Conservation (phyloP, 1,140 invertebrate genomes). For the Cryptotermes secundus region DNA sequence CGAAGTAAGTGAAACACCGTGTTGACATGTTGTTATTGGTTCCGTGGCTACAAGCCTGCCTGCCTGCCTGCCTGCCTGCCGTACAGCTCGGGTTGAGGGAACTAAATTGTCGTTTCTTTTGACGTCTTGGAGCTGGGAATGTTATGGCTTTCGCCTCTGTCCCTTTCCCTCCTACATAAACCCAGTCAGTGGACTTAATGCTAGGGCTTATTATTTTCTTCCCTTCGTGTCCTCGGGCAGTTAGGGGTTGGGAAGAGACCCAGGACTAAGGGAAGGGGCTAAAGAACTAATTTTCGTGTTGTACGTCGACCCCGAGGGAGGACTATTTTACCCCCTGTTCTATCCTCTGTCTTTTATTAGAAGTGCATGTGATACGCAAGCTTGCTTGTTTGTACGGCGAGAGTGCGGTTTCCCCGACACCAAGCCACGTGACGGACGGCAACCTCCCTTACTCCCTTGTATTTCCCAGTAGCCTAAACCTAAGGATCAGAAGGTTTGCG, state of each 20-base stretch:
- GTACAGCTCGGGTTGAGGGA: background rate
- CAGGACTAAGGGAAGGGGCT: background rate
- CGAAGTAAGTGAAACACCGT: too few relatives aligned
- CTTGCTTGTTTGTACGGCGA: background rate
- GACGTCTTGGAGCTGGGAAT: background rate
- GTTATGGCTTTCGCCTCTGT: background rate
- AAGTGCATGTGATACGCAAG: background rate
- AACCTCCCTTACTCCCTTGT: background rate
- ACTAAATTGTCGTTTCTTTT: background rate
- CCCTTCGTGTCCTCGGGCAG: constrained; percentile 2
- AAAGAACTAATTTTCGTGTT: constrained; percentile 18
- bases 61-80: too few relatives aligned
- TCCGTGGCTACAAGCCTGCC: background rate
- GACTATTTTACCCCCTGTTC: background rate
- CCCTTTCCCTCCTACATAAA: background rate
- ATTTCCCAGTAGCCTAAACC: background rate
- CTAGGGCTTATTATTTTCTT: background rate
- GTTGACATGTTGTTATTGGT: constrained; percentile 11
- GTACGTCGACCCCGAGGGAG: background rate
- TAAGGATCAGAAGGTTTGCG: too few relatives aligned
- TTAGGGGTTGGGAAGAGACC: background rate
- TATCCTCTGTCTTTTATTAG: background rate
- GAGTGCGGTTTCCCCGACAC: background rate
- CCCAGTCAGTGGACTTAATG: background rate
- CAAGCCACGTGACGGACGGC: background rate